Conservation (phyloP, 2,888 invertebrate genomes). For the Lampropteryx suffumata region DNA sequence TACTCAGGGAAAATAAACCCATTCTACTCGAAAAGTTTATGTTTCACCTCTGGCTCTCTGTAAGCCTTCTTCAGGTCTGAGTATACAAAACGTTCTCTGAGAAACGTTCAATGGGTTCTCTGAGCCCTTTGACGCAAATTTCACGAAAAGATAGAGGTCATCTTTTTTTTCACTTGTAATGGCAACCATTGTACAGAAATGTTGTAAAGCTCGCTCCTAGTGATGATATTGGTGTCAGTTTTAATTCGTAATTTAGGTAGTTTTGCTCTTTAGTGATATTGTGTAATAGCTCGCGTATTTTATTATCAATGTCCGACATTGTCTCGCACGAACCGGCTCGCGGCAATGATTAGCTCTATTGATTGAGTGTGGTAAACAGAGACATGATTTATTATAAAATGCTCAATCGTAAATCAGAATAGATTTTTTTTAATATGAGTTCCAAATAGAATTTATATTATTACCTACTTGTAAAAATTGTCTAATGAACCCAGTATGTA, state of each 20-base stretch:
- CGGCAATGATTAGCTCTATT: too few relatives aligned
- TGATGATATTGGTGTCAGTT: conserved; percentile 42
- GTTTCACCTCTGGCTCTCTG: conserved; percentile 27
- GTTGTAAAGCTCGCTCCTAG: conserved; percentile 59
- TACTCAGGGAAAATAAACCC: conserved; percentile 38
- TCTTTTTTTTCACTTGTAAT: conserved; percentile 37
- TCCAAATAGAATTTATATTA: too few relatives aligned
- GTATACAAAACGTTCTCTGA: conserved; percentile 32
- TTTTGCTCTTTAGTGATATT: conserved; percentile 34
- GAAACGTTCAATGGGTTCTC: conserved; percentile 2
- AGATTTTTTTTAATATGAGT: too few relatives aligned
- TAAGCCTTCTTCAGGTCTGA: conserved; percentile 27
- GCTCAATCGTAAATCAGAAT: too few relatives aligned
- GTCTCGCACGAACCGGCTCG: not conserved
- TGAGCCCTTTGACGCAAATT: conserved; percentile 43
- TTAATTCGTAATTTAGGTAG: conserved; percentile 37
- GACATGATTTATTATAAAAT: too few relatives aligned
- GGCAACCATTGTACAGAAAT: conserved; percentile 40
- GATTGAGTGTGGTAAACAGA: too few relatives aligned
- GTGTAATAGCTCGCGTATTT: not conserved
- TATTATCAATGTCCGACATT: not conserved
- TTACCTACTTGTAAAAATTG: too few relatives aligned
- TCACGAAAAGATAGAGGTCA: conserved; percentile 50
- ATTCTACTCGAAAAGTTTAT: conserved; percentile 31
- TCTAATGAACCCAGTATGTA: too few relatives aligned